phyloP scores from a whole-genome alignment of 1,140 invertebrate genomes.

The Pseudachorutes palmiensis region DNA sequence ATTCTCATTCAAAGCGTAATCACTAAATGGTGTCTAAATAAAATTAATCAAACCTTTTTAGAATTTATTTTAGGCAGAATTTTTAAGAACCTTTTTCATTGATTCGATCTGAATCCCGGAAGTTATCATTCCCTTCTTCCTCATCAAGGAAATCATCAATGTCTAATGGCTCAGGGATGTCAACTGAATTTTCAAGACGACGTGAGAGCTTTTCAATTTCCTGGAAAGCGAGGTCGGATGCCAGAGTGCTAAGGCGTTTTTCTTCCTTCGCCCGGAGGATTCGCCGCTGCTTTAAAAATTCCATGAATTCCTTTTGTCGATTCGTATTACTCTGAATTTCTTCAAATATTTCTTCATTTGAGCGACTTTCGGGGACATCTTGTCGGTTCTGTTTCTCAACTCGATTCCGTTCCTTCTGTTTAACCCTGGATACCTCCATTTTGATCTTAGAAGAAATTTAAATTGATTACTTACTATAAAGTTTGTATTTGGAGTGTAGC shows the following conservation, averaged over 20 bases:
- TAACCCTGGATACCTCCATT: neutral
- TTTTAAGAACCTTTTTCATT: too few species aligned
- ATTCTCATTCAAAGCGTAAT: too few species aligned
- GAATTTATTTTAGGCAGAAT: too few species aligned
- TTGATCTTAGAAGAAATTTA: neutral
- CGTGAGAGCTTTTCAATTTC: conserved; percentile 12
- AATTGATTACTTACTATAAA: neutral
- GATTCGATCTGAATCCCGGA: neutral
- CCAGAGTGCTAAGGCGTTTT: neutral
- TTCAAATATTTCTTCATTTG: neutral
- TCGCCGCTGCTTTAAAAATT: conserved; percentile 23
- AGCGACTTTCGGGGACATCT: neutral
- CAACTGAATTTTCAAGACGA: too few species aligned
- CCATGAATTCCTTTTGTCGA: conserved; percentile 20
- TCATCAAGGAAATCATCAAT: neutral
- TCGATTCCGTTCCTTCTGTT: neutral
- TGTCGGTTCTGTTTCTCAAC: neutral
- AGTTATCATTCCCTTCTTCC: neutral
- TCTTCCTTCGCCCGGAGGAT: conserved; percentile 8
- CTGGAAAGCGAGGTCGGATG: too few species aligned
- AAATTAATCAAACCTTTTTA: too few species aligned
- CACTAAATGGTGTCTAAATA: too few species aligned
- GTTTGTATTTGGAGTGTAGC: neutral
- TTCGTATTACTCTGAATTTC: conserved; percentile 1
- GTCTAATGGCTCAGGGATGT: conserved; percentile 6